Evolutionary conservation across 1,140 invertebrate species (phyloP), one percentile per base, ranked within the genome.

Genomic region (Pseudomyrmex dendroicus): DNA sequence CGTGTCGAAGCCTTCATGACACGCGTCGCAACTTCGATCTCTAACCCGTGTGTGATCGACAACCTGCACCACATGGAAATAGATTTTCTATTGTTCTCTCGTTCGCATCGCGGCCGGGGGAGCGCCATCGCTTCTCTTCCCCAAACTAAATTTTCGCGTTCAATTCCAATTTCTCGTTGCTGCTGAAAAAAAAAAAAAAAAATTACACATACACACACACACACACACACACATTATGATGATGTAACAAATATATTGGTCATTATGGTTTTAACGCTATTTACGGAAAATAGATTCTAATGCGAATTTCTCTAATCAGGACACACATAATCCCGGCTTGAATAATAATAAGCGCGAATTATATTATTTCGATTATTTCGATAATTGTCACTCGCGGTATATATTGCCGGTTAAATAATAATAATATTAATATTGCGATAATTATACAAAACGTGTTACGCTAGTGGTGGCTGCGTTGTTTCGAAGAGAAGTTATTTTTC

Each of bases 1-100:
- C 66, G 46, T 80, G 76, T 54, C 76, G 70, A 70, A 80, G 70
- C 48, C 44, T 59, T 44, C 5, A 54, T 54, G 76, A 80, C 54
- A 48, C 66, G 54, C 35, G 44, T 70, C 44, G 46, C 20, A 5
- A 35, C 63, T 17, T 9, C 44, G 52, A 57, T 44, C 35, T 35
- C 35, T 35, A 35, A 35, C 35, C 35, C 7, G 52, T 70, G 48
- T 61, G 20, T 48, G 76, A 80, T 80, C 76, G 76, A 61, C 66
- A 80, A 57, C 10, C 66, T 20, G 66, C 66, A 13, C 70, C 44
- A 56, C 48, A 61, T 52, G 15, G 25, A 35, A 20, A 35, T 66
- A 7, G 15, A 4, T 57, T 80, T 54, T 25, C 22, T 2, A 52
- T 25, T 64, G 64, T 50, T 70, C 50, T 70, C 50, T 56, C n/a